Evolutionary conservation across 2,888 invertebrate species (phyloP).

Genomic region (Leptopilina syphax): DNA sequence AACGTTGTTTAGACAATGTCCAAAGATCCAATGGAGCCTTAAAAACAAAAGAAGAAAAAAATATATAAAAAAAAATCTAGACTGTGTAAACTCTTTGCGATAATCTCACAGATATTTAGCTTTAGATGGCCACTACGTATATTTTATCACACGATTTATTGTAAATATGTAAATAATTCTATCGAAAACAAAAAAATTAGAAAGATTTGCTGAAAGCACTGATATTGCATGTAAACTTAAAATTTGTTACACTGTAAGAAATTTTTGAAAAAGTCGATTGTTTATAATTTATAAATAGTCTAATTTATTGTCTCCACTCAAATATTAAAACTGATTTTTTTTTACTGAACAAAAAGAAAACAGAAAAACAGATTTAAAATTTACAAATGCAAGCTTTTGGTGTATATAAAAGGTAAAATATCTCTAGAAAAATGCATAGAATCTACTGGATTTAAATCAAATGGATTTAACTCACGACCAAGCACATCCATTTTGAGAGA

Average conservation of each 20-base stretch:
- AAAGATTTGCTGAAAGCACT: constrained; percentile 11
- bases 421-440: constrained; percentile 16
- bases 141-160: constrained; percentile 70
- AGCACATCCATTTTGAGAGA: constrained; percentile 30
- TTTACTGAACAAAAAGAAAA: not conserved
- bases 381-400: constrained; percentile 24
- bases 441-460: not conserved
- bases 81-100: constrained; percentile 39
- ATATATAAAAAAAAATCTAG: constrained; percentile 11
- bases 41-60: not conserved
- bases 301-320: not conserved
- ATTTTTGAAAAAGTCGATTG: not conserved
- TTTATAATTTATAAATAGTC: too few species aligned
- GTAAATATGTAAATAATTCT: constrained; percentile 69
- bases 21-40: constrained; percentile 34
- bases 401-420: not conserved
- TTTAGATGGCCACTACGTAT: constrained; percentile 65
- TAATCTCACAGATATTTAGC: constrained; percentile 52
- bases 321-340: not conserved
- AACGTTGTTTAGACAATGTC: constrained; percentile 32
- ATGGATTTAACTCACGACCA: constrained; percentile 39
- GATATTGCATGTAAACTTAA: constrained; percentile 21
- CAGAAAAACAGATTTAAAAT: constrained; percentile 7
- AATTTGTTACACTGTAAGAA: constrained; percentile 6
- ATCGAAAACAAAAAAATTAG: not conserved